Base-by-base conservation (phyloP, 2,797 vertebrate genomes). In the Spheniscus humboldti region DNA sequence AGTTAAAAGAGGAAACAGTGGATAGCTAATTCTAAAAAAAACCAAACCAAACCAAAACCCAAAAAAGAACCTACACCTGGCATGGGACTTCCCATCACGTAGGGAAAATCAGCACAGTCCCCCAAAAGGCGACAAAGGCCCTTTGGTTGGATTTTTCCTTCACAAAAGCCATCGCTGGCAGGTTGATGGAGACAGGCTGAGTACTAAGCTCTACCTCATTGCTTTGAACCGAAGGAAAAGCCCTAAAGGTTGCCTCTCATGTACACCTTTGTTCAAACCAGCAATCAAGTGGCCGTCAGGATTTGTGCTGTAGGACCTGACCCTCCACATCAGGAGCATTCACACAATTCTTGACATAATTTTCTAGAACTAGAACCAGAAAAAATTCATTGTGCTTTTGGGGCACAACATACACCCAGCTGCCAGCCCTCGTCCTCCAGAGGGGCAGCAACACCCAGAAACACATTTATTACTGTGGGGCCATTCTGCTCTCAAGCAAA, bases 401-500 rank as follows among this genome's bases (percentile, higher is more conserved):
- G 25, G 41, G 47, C 31, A 39, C 19, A 10, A 9, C 41, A 27
- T 2, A 22, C 9, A 10, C 23, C 37, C 60, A 22, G 28, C 47
- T 19, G 53, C 55, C 66, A 60, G 59, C 60, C 55, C 60, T 16
- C 18, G 6, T 11, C 30, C 35, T 48, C 55, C 15, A 9, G 15
- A 55, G 39, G 15, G 7, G 47, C 53, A 43, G 28, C 22, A 25
- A 55, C 64, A 10, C 14, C 78, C 67, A 59, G 31, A 57, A 60
- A 27, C 2, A 0, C 3, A 6, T 33, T 41, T 35, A 24, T 53
- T 11, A 11, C 19, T 1, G 0, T 5, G 28, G 60, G 37, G 13
- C 55, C 73, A 18, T 23, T 68, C 37, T 6, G 55, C 41, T 84
- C 55, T 7, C 52, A 14, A 23, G 41, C 25, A 45, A 71, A 66